These are phyloP conservation scores for Heliangelus exortis DNA, from an alignment of 2,797 vertebrate genomes.

Conservation along the genomic window DNA sequence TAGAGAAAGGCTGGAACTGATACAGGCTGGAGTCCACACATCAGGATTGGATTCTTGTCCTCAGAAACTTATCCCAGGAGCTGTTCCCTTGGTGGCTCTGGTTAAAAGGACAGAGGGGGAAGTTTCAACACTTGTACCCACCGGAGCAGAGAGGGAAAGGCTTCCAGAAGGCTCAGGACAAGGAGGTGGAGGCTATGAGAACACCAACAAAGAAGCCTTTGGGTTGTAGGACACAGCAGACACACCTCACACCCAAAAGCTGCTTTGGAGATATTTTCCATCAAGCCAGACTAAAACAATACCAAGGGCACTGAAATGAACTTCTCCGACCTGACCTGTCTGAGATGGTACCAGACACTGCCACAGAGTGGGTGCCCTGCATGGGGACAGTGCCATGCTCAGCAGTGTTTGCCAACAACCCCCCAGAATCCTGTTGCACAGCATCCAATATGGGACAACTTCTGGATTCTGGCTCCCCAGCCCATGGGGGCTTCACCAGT, in stretches of 20 bases:
- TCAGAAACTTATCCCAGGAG: background rate
- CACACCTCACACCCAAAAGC: rapidly evolving
- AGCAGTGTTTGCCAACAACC: background rate
- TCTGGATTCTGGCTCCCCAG: background rate
- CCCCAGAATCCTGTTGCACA: background rate
- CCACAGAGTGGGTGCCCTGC: too few species aligned
- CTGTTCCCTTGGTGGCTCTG: rapidly evolving
- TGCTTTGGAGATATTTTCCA: background rate
- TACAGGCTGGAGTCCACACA: background rate
- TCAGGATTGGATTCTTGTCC: background rate
- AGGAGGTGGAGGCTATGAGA: background rate
- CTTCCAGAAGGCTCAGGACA: background rate
- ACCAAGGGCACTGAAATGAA: background rate
- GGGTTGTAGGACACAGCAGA: background rate
- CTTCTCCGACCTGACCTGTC: background rate
- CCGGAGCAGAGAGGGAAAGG: background rate
- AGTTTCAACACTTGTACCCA: background rate
- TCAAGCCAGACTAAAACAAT: background rate
- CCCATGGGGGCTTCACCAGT: too few species aligned
- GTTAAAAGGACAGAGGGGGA: background rate
- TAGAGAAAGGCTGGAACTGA: background rate
- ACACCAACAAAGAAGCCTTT: background rate
- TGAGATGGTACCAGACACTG: background rate
- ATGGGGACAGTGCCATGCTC: rapidly evolving
- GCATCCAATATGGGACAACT: too few species aligned